These are phyloP conservation scores for Stratiomys singularior DNA, from an alignment of 2,888 invertebrate genomes.

Conservation along the genomic window DNA sequence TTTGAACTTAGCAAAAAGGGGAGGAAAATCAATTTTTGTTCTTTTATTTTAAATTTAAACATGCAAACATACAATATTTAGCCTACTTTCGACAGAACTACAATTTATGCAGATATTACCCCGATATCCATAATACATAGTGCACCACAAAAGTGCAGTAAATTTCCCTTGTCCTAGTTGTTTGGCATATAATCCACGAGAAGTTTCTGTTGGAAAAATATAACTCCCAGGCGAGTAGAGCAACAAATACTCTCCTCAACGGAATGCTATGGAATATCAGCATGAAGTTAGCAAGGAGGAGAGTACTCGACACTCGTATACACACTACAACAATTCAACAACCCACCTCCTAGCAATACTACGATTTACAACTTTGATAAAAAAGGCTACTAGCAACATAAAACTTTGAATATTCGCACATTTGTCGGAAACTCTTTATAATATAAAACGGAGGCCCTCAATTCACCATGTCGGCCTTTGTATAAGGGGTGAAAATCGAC, in stretches of 20 bases:
- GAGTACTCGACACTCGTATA: neutral
- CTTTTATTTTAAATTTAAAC: neutral
- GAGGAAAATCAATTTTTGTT: too few relatives aligned
- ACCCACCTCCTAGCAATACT: neutral
- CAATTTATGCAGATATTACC: constrained; percentile 11
- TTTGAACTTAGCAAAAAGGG: too few relatives aligned
- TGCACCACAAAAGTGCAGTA: constrained; percentile 13
- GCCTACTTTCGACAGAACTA: neutral
- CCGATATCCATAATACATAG: neutral
- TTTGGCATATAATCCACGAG: constrained; percentile 16
- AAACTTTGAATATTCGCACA: neutral
- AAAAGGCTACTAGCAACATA: neutral
- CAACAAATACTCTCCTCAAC: neutral
- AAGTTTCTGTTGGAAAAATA: neutral
- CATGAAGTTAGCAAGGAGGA: neutral
- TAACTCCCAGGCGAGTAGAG: constrained; percentile 1
- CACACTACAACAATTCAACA: too few relatives aligned
- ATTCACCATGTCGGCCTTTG: too few relatives aligned
- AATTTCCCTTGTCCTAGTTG: constrained; percentile 39
- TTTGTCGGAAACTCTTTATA: neutral
- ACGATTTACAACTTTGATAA: constrained; percentile 6
- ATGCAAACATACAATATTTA: neutral
- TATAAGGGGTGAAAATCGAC: too few relatives aligned
- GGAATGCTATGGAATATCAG: neutral
- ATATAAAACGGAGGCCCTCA: neutral